phyloP scores from a whole-genome alignment of 2,113 vertebrate genomes.

The Furnarius figulus region DNA sequence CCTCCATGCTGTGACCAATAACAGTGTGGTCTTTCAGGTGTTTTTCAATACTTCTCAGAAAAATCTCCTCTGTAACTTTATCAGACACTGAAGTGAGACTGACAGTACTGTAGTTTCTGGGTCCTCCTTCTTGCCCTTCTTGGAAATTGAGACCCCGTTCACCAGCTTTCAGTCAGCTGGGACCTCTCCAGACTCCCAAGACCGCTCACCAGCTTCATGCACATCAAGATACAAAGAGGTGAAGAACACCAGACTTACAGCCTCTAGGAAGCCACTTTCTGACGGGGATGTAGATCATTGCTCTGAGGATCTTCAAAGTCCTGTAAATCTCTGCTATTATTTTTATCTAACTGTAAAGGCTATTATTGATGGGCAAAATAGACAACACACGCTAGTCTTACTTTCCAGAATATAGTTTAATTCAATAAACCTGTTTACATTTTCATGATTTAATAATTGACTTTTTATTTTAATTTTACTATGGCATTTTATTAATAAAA shows the following conservation, averaged over 20 bases:
- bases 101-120: neutral
- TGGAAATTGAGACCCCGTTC: neutral
- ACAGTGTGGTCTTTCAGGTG: neutral
- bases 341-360: neutral
- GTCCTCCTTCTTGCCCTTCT: neutral
- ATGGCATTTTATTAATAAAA: neutral
- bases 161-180: neutral
- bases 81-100: neutral
- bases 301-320: neutral
- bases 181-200: neutral
- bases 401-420: neutral
- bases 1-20: neutral
- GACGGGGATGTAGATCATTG: neutral
- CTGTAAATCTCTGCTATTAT: neutral
- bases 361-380: neutral
- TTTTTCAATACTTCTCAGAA: neutral
- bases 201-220: neutral
- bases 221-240: neutral
- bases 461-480: neutral
- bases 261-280: neutral
- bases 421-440: neutral
- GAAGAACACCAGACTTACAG: accelerated
- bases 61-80: neutral
- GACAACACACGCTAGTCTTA: neutral
- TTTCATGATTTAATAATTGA: neutral